These are phyloP conservation scores for Cremastinae sp. DNA, from an alignment of 2,888 invertebrate genomes.

Conservation along the genomic window DNA sequence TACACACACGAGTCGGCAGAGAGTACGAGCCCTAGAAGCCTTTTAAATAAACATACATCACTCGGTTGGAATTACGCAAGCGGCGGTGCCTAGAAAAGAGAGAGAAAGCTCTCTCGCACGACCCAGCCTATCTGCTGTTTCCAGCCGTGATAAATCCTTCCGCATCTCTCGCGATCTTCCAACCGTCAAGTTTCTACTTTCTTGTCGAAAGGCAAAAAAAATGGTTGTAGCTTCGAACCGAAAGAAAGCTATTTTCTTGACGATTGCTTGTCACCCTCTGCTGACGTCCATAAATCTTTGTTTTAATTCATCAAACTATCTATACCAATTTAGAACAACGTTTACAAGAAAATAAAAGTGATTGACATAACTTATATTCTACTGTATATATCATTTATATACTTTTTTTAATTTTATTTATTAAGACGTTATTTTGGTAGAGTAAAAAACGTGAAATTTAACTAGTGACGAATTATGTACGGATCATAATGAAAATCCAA, in stretches of 20 bases:
- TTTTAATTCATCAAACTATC: too few relatives aligned
- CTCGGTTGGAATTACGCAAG: constrained; percentile 50
- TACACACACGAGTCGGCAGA: not conserved
- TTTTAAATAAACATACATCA: constrained; percentile 59
- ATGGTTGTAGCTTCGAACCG: not conserved
- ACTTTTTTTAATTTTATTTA: too few relatives aligned
- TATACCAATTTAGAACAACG: too few relatives aligned
- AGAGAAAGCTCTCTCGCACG: constrained; percentile 26
- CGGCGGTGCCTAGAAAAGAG: constrained; percentile 5
- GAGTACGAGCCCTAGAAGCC: constrained; percentile 28
- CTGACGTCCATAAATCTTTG: constrained; percentile 29
- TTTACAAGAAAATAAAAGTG: not conserved
- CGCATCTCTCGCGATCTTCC: constrained; percentile 2
- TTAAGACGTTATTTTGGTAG: too few relatives aligned
- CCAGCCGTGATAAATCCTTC: constrained; percentile 54
- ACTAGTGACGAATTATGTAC: too few relatives aligned
- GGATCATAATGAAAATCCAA: too few relatives aligned
- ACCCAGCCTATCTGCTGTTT: constrained; percentile 46
- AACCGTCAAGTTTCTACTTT: constrained; percentile 3
- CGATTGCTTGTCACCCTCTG: not conserved
- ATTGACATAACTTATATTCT: not conserved
- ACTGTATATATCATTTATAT: too few relatives aligned
- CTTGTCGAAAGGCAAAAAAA: constrained; percentile 8
- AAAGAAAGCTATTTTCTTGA: not conserved
- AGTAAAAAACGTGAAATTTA: too few relatives aligned